Evolutionary conservation across 2,113 vertebrate genomes (phyloP).

Genomic region (Chloropsis cyanopogon): DNA sequence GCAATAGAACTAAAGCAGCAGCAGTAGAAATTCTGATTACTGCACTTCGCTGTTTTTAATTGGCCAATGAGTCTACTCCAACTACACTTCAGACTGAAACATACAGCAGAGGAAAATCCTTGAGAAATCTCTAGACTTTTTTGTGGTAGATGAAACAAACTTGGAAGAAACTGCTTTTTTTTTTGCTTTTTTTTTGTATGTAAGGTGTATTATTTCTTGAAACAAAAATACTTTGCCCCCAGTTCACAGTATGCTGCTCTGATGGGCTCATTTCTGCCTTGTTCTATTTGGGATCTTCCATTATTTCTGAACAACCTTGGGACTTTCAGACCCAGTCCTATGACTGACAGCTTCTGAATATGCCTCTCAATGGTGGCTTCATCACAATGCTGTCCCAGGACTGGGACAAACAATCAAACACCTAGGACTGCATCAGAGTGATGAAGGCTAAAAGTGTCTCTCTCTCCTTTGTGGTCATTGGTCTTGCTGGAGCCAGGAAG

Average conservation of each 20-base stretch:
- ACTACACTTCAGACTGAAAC: background rate
- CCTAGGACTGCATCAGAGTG: background rate
- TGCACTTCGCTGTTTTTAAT: background rate
- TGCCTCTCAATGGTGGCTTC: background rate
- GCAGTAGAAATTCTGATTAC: background rate
- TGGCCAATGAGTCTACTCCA: background rate
- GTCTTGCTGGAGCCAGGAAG: background rate
- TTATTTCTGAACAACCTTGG: background rate
- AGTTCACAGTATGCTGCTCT: background rate
- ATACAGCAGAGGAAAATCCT: background rate
- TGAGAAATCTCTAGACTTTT: background rate
- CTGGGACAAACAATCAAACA: too few relatives aligned
- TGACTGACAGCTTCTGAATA: background rate
- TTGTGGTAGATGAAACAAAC: background rate
- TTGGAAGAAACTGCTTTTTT: background rate
- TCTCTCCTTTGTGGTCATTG: background rate
- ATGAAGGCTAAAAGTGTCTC: background rate
- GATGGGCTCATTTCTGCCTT: background rate
- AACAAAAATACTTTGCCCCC: background rate
- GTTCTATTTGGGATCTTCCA: rapidly evolving
- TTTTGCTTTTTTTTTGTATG: background rate
- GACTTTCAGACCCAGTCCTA: background rate
- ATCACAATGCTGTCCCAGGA: background rate
- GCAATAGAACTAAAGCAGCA: background rate
- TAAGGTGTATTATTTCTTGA: background rate